Base-by-base conservation (phyloP, 2,888 invertebrate genomes). In the Leptopilina myrica region DNA sequence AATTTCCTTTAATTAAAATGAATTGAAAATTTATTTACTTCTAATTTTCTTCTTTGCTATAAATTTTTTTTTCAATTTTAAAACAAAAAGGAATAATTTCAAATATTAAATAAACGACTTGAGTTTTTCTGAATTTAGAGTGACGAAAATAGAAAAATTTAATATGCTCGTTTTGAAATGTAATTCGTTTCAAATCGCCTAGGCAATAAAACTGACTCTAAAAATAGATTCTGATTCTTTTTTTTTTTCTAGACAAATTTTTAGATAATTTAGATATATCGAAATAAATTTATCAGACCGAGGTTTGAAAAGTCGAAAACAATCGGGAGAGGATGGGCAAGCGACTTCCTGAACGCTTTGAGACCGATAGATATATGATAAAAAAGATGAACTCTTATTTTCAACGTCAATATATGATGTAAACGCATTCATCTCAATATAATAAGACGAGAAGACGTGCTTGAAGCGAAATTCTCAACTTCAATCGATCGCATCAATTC, bases 311-410 rank as follows among this genome's bases (percentile, higher is more conserved):
- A 73, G 73, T 56, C 56, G n/a, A 40, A 14, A 73, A 33, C 73
- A 56, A 49, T 46, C 20, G 15, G 56, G n/a, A 65, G 77, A 78
- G 82, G 79, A 81, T 83, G 84, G 82, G 80, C 80, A 76, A 77
- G 77, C 77, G 73, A 85, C 83, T 85, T 85, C 85, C 85, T 82
- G 83, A 84, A 81, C 53, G 78, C 81, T 64, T 33, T 14, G 14
- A 33, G 33, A 73, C 73, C n/a, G 73, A 73, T 73, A 40, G 73
- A 33, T 49, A 20, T n/a, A 49, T 56, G 73, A 73, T 73, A 73
- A 73, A 64, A 64, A 64, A 26, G 12, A 62, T 64, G 76, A 76
- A 76, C 76, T 64, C 64, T 76, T 49, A 49, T 49, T 76, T 59
- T 76, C 62, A 20, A 64, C 20, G 62, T 76, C 64, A 76, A 20